Evolutionary conservation across 2,888 invertebrate species (phyloP), one percentile per base, ranked within the genome.

Genomic region (Copidosoma aretas): DNA sequence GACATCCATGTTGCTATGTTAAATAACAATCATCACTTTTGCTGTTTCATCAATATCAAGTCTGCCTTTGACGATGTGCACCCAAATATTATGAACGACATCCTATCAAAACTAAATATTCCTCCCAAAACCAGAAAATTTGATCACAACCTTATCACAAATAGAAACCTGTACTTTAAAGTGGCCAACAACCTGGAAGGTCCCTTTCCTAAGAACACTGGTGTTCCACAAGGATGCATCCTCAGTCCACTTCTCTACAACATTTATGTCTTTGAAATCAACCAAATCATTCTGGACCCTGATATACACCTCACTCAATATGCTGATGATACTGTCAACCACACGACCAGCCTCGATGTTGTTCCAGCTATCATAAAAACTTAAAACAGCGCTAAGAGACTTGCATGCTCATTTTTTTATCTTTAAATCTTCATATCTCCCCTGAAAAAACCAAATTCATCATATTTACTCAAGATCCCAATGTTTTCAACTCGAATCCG

Each of bases 11-110:
- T 17, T 12, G 43, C 59, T 1, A 21, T 43, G 5, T 3, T 41
- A 12, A n/a, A 46, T 19, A 62, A 67, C 1, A 15, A 43, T 21
- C 8, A 52, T 1, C 3, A 53, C 1, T 14, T 17, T 1, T n/a
- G 49, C 21, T 15, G 63, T 52, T n/a, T 68, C 4, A 21, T 64
- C 21, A 63, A 68, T 1, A 39, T 63, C 0, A 65, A 54, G 58
- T 25, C 53, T 1, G 53, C 58, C 1, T 64, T 64, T 25, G 64
- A 64, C 41, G 21, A 64, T 15, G 64, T 64, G 10, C 15, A 52
- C 17, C 59, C 59, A 3, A 24, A 10, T 3, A 58, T 52, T 1
- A 19, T 64, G 1, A 15, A 64, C 17, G 41, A 53, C 1, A 52
- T 58, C 1, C 41, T 59, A 1, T 21, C 3, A 17, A 39, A 64